phyloP scores from a whole-genome alignment of 2,113 vertebrate genomes.

The Pterocles gutturalis region DNA sequence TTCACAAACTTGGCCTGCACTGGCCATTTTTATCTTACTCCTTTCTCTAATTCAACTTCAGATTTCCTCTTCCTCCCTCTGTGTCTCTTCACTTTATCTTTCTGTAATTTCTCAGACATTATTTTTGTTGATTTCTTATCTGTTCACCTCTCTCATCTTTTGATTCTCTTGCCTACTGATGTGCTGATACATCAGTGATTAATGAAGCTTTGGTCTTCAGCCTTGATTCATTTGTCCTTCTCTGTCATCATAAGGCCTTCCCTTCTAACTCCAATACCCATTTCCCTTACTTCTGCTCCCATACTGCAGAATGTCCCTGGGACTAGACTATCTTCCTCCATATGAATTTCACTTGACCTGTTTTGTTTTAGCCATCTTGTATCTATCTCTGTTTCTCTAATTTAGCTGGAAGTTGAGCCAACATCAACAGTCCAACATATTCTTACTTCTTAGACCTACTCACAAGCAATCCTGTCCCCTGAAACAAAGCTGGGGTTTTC shows the following conservation, averaged over 20 bases:
- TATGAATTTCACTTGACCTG: background rate
- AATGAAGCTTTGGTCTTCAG: background rate
- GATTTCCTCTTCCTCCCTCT: background rate
- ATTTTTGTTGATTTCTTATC: background rate
- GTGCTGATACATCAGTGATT: background rate
- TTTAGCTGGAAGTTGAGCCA: background rate
- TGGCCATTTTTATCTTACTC: background rate
- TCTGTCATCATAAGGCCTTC: background rate
- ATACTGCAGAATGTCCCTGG: background rate
- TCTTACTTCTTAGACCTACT: background rate
- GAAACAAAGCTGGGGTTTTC: background rate
- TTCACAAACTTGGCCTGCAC: background rate
- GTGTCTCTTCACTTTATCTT: background rate
- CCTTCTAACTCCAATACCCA: background rate
- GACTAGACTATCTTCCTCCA: background rate
- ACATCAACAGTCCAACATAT: background rate
- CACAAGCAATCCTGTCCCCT: background rate
- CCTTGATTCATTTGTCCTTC: background rate
- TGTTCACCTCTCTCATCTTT: background rate
- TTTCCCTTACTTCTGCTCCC: background rate
- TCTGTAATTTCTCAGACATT: background rate
- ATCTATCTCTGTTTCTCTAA: background rate
- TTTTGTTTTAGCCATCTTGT: background rate
- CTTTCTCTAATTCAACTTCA: background rate
- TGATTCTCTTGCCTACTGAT: background rate